These are phyloP conservation scores for Sinocyclocheilus rhinocerous DNA, from an alignment of 2,113 vertebrate species.

Conservation along the genomic window DNA sequence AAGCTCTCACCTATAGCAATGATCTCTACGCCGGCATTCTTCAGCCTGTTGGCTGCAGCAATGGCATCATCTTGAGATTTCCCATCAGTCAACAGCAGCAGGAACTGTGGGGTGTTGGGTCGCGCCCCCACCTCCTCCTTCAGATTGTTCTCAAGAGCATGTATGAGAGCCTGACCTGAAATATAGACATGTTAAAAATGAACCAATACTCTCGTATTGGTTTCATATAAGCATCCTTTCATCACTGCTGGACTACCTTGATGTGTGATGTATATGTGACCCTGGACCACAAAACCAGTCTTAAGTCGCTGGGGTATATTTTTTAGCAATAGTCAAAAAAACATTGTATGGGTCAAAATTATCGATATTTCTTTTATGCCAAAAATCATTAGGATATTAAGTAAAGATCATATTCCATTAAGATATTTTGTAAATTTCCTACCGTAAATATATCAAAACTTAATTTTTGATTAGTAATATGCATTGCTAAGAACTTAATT, in stretches of 20 bases:
- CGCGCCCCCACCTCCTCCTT: constrained; percentile 76
- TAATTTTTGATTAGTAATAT: too few species aligned
- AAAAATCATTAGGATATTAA: too few species aligned
- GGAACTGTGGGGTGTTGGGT: constrained; percentile 72
- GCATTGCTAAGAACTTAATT: too few species aligned
- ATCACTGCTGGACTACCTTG: neutral
- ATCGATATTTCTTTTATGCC: too few species aligned
- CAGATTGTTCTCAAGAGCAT: constrained; percentile 87
- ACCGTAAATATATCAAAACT: too few species aligned
- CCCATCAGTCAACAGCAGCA: constrained; percentile 89
- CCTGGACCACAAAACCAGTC: too few species aligned
- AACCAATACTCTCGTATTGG: neutral
- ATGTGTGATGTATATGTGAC: neutral
- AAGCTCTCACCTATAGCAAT: constrained; percentile 86
- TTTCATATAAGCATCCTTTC: neutral
- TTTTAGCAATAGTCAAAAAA: too few species aligned
- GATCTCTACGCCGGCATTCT: constrained; percentile 83
- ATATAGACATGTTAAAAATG: neutral
- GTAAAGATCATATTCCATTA: too few species aligned
- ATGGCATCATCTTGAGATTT: constrained; percentile 93
- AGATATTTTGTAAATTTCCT: too few species aligned
- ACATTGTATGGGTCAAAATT: too few species aligned
- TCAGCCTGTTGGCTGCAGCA: constrained; percentile 78
- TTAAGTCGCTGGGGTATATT: too few species aligned
- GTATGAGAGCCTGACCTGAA: constrained; percentile 90